Base-by-base conservation (phyloP, 2,888 invertebrate genomes). In the Patella caerulea region DNA sequence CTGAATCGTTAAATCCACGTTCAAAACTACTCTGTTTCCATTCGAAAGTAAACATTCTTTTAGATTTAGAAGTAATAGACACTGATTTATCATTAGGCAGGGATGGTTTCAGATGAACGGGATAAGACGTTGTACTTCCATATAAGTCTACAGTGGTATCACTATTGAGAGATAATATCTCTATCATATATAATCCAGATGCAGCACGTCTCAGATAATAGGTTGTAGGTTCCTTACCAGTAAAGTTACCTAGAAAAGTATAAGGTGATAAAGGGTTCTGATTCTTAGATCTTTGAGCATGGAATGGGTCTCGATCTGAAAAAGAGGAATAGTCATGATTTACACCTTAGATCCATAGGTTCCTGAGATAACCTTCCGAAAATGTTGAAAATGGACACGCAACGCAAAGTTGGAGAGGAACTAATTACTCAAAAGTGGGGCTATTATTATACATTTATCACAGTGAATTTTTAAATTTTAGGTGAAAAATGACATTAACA, bases 71-170 rank as follows among this genome's bases (percentile, higher is more conserved):
- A 54, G 79, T 71, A 15, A 86, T 82, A 11, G 79, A 70, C 7
- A 89, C 83, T 11, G 75, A 73, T 2, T 81, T 75, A 65, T 87
- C 83, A 7, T 77, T 56, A 5, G 87, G 87, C 34, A 86, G 81
- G 17, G 75, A 77, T 3, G 88, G 88, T 74, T 84, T 85, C 24
- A 83, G 69, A 52, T 82, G 71, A 53, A 86, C 84, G 3, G 82
- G 76, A 70, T 83, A 83, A 0, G 87, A 87, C 0, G 85, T 84
- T 5, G 86, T 84, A 0, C 88, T 86, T 7, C 85, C 87, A 72
- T 87, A 88, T 19, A 91, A 75, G 59, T 85, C 81, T 1, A 89
- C 89, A 55, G 83, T 85, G 24, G 88, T 87, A 81, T 89, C 88
- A 52, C 84, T 83, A 12, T 87, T 85, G 3, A 82, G 81, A 2